A percentile compares a stretch with the other conserved stretches of the same genome.
phyloP scores from a whole-genome alignment of 2,113 vertebrate species.

The Phalacrocorax brasilianus region DNA sequence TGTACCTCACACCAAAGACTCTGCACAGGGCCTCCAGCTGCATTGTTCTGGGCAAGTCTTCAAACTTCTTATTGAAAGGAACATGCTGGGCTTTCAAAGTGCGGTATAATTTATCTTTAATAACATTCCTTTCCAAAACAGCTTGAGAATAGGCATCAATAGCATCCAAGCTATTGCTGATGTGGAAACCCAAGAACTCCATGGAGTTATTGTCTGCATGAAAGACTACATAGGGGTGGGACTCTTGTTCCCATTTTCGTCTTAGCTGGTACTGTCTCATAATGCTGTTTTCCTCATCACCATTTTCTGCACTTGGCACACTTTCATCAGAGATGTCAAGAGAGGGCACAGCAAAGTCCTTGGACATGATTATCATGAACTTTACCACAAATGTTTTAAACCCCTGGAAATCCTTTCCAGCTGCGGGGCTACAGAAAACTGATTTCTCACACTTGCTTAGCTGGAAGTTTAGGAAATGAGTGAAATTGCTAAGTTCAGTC shows the following conservation, averaged over 20 bases:
- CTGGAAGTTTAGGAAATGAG: constrained; percentile 79
- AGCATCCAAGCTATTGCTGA: constrained; percentile 45
- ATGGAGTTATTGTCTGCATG: constrained; percentile 76
- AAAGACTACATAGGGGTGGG: constrained; percentile 82
- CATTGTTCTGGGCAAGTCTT: constrained; percentile 60
- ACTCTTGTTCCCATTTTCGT: constrained; percentile 76
- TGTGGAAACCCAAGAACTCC: constrained; percentile 80
- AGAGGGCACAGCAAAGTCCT: constrained; percentile 77
- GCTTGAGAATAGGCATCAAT: constrained; percentile 61
- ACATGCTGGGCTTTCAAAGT: constrained; percentile 70
- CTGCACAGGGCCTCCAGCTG: constrained; percentile 75
- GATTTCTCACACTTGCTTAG: constrained; percentile 78
- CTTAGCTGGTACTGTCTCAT: constrained; percentile 62
- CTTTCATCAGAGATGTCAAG: constrained; percentile 74
- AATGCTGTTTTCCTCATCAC: constrained; percentile 1
- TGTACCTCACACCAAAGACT: constrained; percentile 66
- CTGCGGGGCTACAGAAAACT: constrained; percentile 70
- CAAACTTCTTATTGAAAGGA: constrained; percentile 75
- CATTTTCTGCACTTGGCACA: neutral
- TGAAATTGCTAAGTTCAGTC: constrained; percentile 80
- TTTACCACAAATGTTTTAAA: constrained; percentile 81
- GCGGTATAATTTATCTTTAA: constrained; percentile 45
- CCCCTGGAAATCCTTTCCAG: constrained; percentile 62
- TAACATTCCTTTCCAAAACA: constrained; percentile 72
- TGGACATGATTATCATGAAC: constrained; percentile 81